A percentile compares a stretch with the other conserved stretches of the same genome.
These are phyloP conservation scores for Plutomurus gul DNA, from an alignment of 1,140 invertebrate genomes.

Conservation along the genomic window DNA sequence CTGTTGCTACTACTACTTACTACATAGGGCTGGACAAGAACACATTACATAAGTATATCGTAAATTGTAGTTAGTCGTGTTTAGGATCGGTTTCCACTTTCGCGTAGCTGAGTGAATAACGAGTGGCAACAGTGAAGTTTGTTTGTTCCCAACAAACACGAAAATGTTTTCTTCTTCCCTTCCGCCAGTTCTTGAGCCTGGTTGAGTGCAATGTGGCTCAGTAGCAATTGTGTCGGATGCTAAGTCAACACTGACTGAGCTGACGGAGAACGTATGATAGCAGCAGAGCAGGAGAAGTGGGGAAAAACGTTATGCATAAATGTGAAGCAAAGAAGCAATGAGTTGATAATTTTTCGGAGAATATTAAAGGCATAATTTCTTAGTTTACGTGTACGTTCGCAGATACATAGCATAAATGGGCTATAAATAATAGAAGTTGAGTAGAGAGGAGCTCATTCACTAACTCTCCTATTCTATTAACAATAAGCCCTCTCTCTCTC, in stretches of 20 bases:
- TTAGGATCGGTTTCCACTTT: no score
- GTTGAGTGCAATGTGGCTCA: no score
- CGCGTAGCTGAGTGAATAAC: no score
- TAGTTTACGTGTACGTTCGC: slow-evolving; percentile 19
- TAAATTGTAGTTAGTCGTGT: no score
- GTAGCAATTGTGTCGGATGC: no score
- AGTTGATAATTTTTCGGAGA: slow-evolving; percentile 41
- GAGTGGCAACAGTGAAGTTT: no score
- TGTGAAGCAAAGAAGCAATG: not conserved
- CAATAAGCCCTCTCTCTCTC: slow-evolving; percentile 9
- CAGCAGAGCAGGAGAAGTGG: not conserved
- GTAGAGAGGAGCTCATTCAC: not conserved
- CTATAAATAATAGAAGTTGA: slow-evolving; percentile 30
- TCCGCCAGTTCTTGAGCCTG: not conserved
- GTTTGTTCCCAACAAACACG: slow-evolving; percentile 10
- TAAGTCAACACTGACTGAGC: not conserved
- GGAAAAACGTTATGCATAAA: not conserved
- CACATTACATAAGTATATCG: no score
- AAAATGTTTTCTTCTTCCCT: not conserved
- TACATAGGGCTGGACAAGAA: no score
- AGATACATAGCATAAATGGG: slow-evolving; percentile 21
- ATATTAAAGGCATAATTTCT: slow-evolving; percentile 45
- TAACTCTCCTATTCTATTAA: slow-evolving; percentile 7
- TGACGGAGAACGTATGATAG: not conserved
- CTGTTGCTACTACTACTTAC: no score